Evolutionary conservation across 1,140 invertebrate species (phyloP), one percentile per base, ranked within the genome.

Genomic region (Leptestheria dahalacensis): DNA sequence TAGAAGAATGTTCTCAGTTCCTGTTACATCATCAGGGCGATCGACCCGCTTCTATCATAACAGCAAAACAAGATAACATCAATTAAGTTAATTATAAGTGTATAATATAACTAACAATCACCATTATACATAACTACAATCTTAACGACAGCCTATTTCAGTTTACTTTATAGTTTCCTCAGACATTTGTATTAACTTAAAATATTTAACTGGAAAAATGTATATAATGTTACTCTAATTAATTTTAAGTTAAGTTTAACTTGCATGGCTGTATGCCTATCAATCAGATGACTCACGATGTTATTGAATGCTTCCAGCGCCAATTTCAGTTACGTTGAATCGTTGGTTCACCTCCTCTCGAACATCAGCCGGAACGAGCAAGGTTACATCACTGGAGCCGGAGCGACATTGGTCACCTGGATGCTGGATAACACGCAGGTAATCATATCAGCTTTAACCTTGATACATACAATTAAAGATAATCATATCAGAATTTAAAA

Each of bases 371-470:
- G 66, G 48, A 69, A 73, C 49, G 63, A 63, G 33, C 62, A 58
- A 2, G 69, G 67, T 1, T 62, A 62, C 2, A 59, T 73, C 1
- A 64, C 65, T 15, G 61, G 69, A 11, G 73, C 70, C 0, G 68
- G 68, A 18, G 72, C 72, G n/a, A 74, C 72, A 0, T 67, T 74
- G 26, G 9, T 73, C 11, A 69, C 70, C 56, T 75, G 71, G 71
- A 67, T 74, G 61, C 63, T 74, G 49, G 73, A 71, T 60, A 71
- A 55, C 26, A 52, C 50, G 48, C 12, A 61, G 46, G 60, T 61
- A 61, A 24, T 24, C 33, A 9, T 41, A 9, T 41, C 15, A 41
- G 15, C 15, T 9, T 41, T 41, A 6, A 6, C 33, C 33, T 41
- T 41, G 6, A 41, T 41, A 15, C 33, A 9, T 41, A 48, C 11